Conservation (phyloP, 2,113 vertebrate species). For the Nettapus auritus region DNA sequence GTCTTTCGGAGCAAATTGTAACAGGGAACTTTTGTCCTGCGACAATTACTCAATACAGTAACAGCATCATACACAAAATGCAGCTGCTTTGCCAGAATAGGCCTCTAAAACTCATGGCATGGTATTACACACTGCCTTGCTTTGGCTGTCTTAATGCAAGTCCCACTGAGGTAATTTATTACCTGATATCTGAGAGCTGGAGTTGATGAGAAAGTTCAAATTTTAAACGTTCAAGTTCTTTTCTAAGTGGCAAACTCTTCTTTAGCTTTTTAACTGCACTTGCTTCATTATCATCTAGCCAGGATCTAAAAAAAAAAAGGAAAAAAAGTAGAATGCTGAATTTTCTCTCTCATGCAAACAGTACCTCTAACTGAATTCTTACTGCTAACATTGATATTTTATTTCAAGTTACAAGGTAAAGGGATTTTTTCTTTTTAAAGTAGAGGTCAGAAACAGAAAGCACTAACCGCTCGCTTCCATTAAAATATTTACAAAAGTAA, state of each 20-base stretch:
- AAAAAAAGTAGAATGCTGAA: neutral
- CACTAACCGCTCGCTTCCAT: neutral
- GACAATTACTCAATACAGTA: neutral
- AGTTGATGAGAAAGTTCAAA: constrained; percentile 83
- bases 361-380: neutral
- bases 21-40: neutral
- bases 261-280: constrained; percentile 84
- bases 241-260: constrained; percentile 87
- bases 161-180: neutral
- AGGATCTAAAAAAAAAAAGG: constrained; percentile 79
- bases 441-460: neutral
- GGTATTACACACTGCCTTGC: neutral
- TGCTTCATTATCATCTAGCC: constrained; percentile 86
- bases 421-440: neutral
- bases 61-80: neutral
- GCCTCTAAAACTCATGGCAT: neutral
- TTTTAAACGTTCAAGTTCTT: constrained; percentile 88
- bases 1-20: neutral
- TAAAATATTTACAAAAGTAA: neutral
- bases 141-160: neutral
- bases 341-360: neutral
- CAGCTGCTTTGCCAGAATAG: neutral
- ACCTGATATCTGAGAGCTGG: constrained; percentile 91
- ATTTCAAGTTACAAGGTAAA: neutral
- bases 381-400: neutral